Base-by-base conservation (phyloP, 1,140 invertebrate genomes). In the Diachasma alloeum region DNA sequence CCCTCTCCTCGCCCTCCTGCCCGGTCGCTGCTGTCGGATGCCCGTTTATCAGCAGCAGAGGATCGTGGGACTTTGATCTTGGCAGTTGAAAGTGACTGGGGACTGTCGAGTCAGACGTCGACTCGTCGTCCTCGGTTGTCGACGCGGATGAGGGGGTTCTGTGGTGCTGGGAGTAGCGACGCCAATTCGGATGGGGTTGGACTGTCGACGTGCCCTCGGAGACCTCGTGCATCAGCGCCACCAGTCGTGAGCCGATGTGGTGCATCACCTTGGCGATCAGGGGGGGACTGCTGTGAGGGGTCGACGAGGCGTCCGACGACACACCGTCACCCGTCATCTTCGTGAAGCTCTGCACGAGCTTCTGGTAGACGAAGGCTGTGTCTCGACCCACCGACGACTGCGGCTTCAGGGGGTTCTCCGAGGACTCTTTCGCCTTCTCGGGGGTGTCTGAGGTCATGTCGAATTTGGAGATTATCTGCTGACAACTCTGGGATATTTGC, bases 191-290 rank as follows among this genome's bases (percentile, higher is more conserved):
- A 19, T 91, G 90, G 68, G 89, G 88, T 11, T 90, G 90, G 0
- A 85, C 89, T 0, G 83, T 78, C 4, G 88, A 83, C 59, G 93
- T 92, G 36, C 94, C 94, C 75, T 93, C 95, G 17, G 94, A 95
- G 4, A 97, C 96, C 84, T 97, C 96, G 83, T 97, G 96, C 97
- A 98, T 98, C 37, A 97, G 89, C 0, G 96, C 95, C 1, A 97
- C 95, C 37, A 98, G 87, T n/a, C 96, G 88, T 53, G 95, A 95
- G 0, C 96, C 95, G 56, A 98, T 97, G 80, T 98, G 96, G 77
- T 96, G 94, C 95, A 97, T 96, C 0, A 97, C 96, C 90, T 97
- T 96, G 11, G 95, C 95, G 56, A 97, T 94, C n/a, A 97, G 85
- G 0, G 96, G 95, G 0, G 96, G 96, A 1, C 95, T 96, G 59